Conservation (phyloP, 2,888 invertebrate genomes). For the Eumerus sabulonum region DNA sequence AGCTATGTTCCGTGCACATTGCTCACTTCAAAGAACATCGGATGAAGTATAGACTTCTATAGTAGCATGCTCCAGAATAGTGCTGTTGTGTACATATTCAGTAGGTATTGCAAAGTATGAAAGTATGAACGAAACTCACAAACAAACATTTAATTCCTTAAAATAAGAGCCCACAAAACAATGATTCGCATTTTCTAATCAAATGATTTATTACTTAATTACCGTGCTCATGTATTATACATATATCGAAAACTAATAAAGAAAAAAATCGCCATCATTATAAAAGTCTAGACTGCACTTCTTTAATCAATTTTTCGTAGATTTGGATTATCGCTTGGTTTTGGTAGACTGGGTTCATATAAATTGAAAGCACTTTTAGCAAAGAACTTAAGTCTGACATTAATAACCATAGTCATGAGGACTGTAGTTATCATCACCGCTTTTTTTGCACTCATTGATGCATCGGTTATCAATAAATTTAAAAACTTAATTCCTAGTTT, state of each 20-base stretch:
- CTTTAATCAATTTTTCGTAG: slow-evolving; percentile 1
- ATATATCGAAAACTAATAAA: no score
- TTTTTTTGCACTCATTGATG: slow-evolving; percentile 72
- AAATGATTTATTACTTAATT: no score
- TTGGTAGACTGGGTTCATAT: slow-evolving; percentile 4
- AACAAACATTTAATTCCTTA: no score
- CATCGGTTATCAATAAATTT: slow-evolving; percentile 66
- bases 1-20: slow-evolving; percentile 14
- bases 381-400: slow-evolving; percentile 2
- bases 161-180: no score
- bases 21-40: slow-evolving; percentile 42
- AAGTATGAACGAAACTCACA: no score
- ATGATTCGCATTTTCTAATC: no score
- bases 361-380: slow-evolving; percentile 18
- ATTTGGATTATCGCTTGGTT: background rate
- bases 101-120: no score
- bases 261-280: no score
- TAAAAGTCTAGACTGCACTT: slow-evolving; percentile 13
- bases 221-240: no score
- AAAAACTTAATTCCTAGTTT: slow-evolving; percentile 73
- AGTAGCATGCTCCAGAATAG: no score
- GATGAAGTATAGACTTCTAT: slow-evolving; percentile 22
- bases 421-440: slow-evolving; percentile 71
- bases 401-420: slow-evolving; percentile 71
- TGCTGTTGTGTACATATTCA: slow-evolving; percentile 12